A percentile compares a stretch with the other conserved stretches of the same genome.
Evolutionary conservation across 1,140 invertebrate species (phyloP).

Genomic region (Pollicipes pollicipes): DNA sequence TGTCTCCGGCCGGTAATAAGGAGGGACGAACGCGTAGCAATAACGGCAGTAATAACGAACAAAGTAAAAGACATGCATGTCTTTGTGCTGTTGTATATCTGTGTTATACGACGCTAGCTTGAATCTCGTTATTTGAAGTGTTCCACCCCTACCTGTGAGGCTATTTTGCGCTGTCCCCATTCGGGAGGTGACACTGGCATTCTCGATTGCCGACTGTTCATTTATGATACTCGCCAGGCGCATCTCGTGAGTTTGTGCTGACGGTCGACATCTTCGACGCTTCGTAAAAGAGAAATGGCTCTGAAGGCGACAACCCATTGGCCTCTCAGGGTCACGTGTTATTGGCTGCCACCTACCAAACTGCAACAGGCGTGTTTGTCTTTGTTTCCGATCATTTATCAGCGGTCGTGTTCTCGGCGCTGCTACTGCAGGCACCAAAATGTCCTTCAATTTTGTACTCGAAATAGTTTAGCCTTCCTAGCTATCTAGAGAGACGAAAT

Average conservation of each 20-base stretch:
- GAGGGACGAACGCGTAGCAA: not conserved
- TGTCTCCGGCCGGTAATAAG: not conserved
- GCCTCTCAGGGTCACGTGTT: not conserved
- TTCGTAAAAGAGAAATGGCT: no score
- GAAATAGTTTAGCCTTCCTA: not conserved
- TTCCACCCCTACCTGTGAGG: not conserved
- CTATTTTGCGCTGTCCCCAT: not conserved
- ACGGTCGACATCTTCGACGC: not conserved
- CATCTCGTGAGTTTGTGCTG: not conserved
- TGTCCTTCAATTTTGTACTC: not conserved
- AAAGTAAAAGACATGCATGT: not conserved
- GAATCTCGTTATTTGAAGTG: conserved; percentile 2
- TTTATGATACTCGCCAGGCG: no score
- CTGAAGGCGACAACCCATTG: not conserved
- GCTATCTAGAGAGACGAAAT: not conserved
- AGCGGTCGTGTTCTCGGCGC: no score
- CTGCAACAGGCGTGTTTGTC: not conserved
- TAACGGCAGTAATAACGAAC: not conserved
- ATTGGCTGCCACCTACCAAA: not conserved
- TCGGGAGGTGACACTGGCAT: not conserved
- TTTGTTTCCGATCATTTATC: not conserved
- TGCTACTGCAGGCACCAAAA: not conserved
- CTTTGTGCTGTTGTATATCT: not conserved
- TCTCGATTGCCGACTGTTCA: no score
- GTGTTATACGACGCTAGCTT: not conserved